Evolutionary conservation across 2,888 invertebrate genomes (phyloP).

Genomic region (Lochmaea capreae): DNA sequence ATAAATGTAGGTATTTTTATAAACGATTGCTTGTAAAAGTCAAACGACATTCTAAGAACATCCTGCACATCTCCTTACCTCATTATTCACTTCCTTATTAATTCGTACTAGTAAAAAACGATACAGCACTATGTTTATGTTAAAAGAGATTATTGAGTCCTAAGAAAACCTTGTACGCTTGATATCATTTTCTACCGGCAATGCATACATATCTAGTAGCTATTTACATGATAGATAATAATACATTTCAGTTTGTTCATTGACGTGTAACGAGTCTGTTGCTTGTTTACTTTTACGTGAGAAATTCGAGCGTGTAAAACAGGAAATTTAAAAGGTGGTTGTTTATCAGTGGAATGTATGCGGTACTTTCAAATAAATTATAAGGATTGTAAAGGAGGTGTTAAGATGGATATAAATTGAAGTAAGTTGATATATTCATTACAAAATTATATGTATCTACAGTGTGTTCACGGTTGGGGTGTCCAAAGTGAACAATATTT

Average conservation of each 20-base stretch:
- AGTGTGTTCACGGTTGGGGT: background rate
- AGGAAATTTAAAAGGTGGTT: background rate
- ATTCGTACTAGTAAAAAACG: slow-evolving; percentile 2
- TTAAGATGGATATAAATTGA: background rate
- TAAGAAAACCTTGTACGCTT: slow-evolving; percentile 24
- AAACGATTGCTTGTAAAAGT: too few relatives aligned
- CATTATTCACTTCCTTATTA: slow-evolving; percentile 21
- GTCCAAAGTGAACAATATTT: too few relatives aligned
- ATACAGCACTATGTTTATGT: slow-evolving; percentile 11
- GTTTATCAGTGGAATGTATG: slow-evolving; percentile 1
- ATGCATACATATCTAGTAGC: background rate
- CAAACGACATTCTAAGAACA: background rate
- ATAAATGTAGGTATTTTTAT: too few relatives aligned
- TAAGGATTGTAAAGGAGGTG: background rate
- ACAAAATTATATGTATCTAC: background rate
- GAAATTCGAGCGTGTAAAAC: slow-evolving; percentile 7
- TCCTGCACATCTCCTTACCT: background rate
- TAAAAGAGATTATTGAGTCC: slow-evolving; percentile 10
- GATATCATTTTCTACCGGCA: slow-evolving; percentile 24
- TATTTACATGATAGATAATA: slow-evolving; percentile 17
- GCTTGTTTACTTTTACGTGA: slow-evolving; percentile 15
- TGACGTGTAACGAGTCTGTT: slow-evolving; percentile 17
- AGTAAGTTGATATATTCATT: background rate
- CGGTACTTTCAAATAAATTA: background rate
- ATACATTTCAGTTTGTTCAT: slow-evolving; percentile 26